Conservation (phyloP, 2,888 invertebrate species). For the Chydorus sphaericus region DNA sequence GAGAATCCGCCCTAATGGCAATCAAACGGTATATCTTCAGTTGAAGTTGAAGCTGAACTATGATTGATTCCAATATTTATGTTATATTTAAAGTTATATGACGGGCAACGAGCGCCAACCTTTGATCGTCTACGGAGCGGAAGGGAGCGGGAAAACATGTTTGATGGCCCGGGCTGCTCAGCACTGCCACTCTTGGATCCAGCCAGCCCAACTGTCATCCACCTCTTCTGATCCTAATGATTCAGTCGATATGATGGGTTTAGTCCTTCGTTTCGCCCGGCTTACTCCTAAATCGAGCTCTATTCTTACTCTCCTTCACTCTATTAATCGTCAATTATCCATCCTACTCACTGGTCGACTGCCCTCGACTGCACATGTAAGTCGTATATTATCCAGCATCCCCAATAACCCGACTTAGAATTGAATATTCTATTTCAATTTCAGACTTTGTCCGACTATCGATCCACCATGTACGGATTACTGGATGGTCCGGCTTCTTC, state of each 20-base stretch:
- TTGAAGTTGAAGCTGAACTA: not conserved
- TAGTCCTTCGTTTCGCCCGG: conserved; percentile 39
- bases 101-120: conserved; percentile 42
- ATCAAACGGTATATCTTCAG: conserved; percentile 42
- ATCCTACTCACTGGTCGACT: conserved; percentile 51
- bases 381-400: conserved; percentile 22
- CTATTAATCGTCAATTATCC: conserved; percentile 26
- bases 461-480: conserved; percentile 40
- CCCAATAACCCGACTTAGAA: not conserved
- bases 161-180: conserved; percentile 58
- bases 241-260: conserved; percentile 27
- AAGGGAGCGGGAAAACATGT: conserved; percentile 73
- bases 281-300: conserved; percentile 23
- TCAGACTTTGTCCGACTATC: conserved; percentile 57
- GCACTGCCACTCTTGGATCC: conserved; percentile 41
- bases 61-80: not conserved
- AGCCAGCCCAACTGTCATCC: too few relatives aligned
- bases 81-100: conserved; percentile 2
- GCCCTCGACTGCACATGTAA: conserved; percentile 44
- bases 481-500: conserved; percentile 33
- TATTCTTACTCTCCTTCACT: conserved; percentile 24
- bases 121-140: conserved; percentile 55
- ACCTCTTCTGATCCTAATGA: conserved; percentile 25
- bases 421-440: conserved; percentile 19
- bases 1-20: conserved; percentile 50